Evolutionary conservation across 2,113 vertebrate genomes (phyloP).

Genomic region (Planiliza haematocheilus): DNA sequence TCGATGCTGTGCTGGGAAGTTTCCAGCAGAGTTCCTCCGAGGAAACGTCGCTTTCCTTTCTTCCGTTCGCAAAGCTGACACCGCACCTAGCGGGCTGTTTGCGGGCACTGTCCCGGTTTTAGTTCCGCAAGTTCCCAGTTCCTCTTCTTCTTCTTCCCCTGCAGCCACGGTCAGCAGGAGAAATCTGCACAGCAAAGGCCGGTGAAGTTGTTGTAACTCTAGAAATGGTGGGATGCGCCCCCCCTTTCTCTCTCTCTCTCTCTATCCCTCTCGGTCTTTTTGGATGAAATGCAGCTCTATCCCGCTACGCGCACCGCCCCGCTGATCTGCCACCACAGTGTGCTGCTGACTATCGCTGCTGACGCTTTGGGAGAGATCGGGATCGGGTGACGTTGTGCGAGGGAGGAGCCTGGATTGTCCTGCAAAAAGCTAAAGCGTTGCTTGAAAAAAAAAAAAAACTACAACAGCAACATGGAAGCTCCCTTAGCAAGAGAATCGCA

Average conservation of each 20-base stretch:
- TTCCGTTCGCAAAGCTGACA: constrained; percentile 12
- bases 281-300: constrained; percentile 34
- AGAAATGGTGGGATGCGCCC: constrained; percentile 25
- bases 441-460: background rate
- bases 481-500: constrained; percentile 1
- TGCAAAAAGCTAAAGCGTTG: constrained; percentile 37
- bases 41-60: constrained; percentile 6
- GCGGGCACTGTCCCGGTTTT: constrained; percentile 18
- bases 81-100: constrained; percentile 43
- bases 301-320: constrained; percentile 50
- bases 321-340: constrained; percentile 67
- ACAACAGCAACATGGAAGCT: background rate
- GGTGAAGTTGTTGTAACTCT: constrained; percentile 62
- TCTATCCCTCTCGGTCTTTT: background rate
- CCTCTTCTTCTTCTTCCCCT: background rate
- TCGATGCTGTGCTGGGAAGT: constrained; percentile 72
- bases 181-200: constrained; percentile 1
- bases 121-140: constrained; percentile 50
- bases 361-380: constrained; percentile 72
- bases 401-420: constrained; percentile 77
- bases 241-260: background rate
- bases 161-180: constrained; percentile 25
- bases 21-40: constrained; percentile 64
- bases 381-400: constrained; percentile 76
- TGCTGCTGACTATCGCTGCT: constrained; percentile 66